Percentiles rank a stretch among this genome's conserved stretches.
These are phyloP conservation scores for Andrena bucephala DNA, from an alignment of 2,888 invertebrate species.

Conservation along the genomic window DNA sequence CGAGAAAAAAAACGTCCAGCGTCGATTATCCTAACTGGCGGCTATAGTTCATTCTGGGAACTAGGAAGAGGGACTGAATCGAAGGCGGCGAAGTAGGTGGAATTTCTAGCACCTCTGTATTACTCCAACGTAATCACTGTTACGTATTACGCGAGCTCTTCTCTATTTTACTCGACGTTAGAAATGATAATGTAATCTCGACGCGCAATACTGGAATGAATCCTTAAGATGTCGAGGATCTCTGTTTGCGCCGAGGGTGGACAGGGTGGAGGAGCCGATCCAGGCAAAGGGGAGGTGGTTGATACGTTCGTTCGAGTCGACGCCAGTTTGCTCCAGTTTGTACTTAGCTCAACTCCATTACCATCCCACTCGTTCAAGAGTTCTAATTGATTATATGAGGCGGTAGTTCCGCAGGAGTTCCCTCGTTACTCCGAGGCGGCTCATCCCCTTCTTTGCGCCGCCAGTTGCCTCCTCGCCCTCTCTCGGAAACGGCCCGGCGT, in stretches of 20 bases:
- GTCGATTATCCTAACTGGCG: constrained; percentile 69
- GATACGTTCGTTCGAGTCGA: constrained; percentile 66
- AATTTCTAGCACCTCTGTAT: no score
- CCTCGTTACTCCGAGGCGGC: constrained; percentile 68
- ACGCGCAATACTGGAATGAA: neutral
- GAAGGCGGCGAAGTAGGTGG: neutral
- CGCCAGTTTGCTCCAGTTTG: constrained; percentile 79
- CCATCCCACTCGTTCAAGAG: constrained; percentile 76
- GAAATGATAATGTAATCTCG: neutral
- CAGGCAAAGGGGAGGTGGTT: constrained; percentile 34
- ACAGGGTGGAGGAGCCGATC: constrained; percentile 8
- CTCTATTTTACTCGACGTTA: neutral
- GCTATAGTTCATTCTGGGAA: constrained; percentile 3
- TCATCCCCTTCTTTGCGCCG: constrained; percentile 55
- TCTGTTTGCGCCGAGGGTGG: neutral
- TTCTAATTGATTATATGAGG: constrained; percentile 81
- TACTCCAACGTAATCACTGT: no score
- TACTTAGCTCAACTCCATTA: constrained; percentile 78
- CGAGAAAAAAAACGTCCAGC: constrained; percentile 52
- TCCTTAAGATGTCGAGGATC: constrained; percentile 9
- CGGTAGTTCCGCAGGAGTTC: constrained; percentile 74
- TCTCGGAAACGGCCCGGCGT: constrained; percentile 27
- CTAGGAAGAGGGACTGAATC: constrained; percentile 7
- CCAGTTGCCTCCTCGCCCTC: constrained; percentile 27
- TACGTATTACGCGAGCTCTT: no score